These are phyloP conservation scores for Gavia stellata DNA, from an alignment of 2,113 vertebrate species.

Conservation along the genomic window DNA sequence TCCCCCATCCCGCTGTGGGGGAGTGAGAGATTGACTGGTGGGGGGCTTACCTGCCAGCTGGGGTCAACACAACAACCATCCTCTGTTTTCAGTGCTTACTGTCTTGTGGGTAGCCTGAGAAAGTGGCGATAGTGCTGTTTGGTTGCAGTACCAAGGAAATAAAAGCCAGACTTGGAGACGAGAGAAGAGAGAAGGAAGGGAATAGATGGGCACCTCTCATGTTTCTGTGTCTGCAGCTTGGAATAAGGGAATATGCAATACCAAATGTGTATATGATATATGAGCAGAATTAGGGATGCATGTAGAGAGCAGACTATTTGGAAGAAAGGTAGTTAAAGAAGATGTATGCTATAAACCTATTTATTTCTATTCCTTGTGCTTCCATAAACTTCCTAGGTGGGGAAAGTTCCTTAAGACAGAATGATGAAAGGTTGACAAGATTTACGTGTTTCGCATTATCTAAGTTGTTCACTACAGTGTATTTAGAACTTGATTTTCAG, in stretches of 20 bases:
- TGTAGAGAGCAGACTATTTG: background rate
- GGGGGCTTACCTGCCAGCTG: background rate
- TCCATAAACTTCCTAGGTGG: background rate
- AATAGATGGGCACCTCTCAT: background rate
- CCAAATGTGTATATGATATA: background rate
- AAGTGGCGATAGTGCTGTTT: background rate
- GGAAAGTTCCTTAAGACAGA: background rate
- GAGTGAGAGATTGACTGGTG: background rate
- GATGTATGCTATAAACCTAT: background rate
- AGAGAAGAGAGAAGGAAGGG: background rate
- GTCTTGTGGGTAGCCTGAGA: background rate
- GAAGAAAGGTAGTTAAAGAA: background rate
- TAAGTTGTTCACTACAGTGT: background rate
- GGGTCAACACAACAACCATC: background rate
- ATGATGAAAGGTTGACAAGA: background rate
- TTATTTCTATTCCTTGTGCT: background rate
- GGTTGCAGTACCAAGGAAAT: background rate
- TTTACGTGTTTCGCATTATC: background rate
- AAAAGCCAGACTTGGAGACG: background rate
- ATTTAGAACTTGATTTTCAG: background rate
- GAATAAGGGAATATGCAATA: background rate
- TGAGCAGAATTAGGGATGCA: background rate
- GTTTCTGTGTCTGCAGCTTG: background rate
- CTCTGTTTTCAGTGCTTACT: background rate
- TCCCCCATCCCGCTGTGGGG: background rate